A percentile compares a stretch with the other conserved stretches of the same genome.
Conservation (phyloP, 2,113 vertebrate species). For the Eira barbara region DNA sequence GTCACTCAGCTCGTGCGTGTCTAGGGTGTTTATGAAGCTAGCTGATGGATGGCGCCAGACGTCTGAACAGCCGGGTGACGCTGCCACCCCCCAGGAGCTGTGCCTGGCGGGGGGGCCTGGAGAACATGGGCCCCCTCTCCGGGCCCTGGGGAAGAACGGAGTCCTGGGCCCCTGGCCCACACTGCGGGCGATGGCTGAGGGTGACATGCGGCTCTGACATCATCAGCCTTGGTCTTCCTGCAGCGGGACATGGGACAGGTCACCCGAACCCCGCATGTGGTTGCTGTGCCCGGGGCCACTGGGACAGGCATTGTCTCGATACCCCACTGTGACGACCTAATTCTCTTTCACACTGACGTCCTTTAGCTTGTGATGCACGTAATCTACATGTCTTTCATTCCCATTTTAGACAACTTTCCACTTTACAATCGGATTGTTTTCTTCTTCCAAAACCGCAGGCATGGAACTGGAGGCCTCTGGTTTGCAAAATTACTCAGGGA, state of each 20-base stretch:
- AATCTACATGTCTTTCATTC: background rate
- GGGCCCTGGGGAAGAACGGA: accelerated
- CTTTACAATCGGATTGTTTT: background rate
- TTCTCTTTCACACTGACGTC: accelerated
- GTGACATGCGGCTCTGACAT: background rate
- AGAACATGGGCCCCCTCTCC: accelerated
- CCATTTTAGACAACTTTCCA: background rate
- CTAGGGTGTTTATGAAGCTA: background rate
- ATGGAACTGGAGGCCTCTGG: background rate
- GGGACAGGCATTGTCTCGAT: accelerated
- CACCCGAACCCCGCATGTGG: background rate
- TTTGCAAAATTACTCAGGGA: background rate
- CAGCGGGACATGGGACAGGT: background rate
- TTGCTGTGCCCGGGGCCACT: background rate
- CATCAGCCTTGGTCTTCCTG: background rate
- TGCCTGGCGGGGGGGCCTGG: background rate
- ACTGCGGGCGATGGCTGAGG: background rate
- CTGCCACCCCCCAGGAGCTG: accelerated
- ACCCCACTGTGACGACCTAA: accelerated
- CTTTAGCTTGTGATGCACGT: background rate
- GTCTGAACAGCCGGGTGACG: background rate
- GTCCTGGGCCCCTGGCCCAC: background rate
- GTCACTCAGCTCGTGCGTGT: background rate
- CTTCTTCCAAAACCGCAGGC: background rate
- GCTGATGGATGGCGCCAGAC: background rate